A percentile compares a stretch with the other conserved stretches of the same genome.
These are phyloP conservation scores for Microtus montanus DNA, from an alignment of 2,113 vertebrate genomes.

Conservation along the genomic window DNA sequence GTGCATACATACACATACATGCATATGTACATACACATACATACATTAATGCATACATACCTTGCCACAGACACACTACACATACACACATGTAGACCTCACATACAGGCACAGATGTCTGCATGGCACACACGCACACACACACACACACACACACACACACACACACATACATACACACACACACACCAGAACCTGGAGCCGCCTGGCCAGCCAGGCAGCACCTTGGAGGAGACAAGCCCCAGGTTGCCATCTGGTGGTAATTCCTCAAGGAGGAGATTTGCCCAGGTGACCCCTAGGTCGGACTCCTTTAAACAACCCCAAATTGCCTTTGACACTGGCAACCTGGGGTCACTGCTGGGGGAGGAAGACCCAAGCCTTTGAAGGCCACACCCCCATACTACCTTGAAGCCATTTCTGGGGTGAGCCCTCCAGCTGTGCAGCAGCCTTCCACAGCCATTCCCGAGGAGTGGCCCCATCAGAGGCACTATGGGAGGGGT, in stretches of 20 bases:
- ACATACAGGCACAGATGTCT: not conserved
- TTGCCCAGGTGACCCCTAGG: slow-evolving; percentile 86
- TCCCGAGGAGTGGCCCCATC: slow-evolving; percentile 23
- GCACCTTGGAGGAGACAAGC: slow-evolving; percentile 54
- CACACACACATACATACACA: no score
- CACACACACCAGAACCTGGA: not conserved
- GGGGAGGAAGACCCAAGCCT: slow-evolving; percentile 67
- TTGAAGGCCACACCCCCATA: slow-evolving; percentile 58
- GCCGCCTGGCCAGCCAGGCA: not conserved
- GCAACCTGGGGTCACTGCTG: slow-evolving; percentile 72
- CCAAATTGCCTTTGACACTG: slow-evolving; percentile 85
- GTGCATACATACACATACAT: no score
- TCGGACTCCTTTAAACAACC: slow-evolving; percentile 94
- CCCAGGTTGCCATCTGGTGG: slow-evolving; percentile 84
- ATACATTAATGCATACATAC: not conserved
- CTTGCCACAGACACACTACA: not conserved
- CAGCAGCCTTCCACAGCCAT: not conserved
- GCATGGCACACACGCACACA: no score
- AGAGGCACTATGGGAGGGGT: not conserved
- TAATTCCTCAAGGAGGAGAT: slow-evolving; percentile 83
- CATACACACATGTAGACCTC: not conserved
- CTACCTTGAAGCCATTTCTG: slow-evolving; percentile 59
- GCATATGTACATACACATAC: not conserved
- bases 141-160: not conserved
- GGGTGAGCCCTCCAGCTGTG: slow-evolving; percentile 50